Evolutionary conservation across 2,888 invertebrate species (phyloP), one percentile per base, ranked within the genome.

Genomic region (Onthophagus sagittarius): DNA sequence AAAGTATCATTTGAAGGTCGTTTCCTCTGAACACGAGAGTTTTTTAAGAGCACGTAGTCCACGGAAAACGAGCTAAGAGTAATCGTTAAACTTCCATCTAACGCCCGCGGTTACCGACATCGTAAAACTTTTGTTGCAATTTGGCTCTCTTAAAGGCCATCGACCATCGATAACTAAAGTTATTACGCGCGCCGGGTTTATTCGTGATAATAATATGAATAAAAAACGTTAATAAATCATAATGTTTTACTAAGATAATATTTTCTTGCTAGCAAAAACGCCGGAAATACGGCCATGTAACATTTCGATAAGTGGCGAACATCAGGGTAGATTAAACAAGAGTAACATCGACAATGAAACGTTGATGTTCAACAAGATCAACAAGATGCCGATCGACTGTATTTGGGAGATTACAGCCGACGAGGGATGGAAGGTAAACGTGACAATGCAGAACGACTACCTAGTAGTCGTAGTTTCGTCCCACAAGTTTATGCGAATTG

Each of bases 321-420:
- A 67, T 32, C 84, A 85, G 71, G 88, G 92, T 78, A 90, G 89
- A 39, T 83, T 87, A 78, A 87, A 92, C 75, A 87, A 88, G 74
- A 83, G 84, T 13, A 89, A 92, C 80, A 89, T 93, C 75, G 85
- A 87, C 63, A 77, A 84, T 71, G 88, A 88, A 9, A 87, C 88
- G 14, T 84, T 87, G 73, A 85, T 87, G 72, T 87, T 87, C 76
- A 87, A 89, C 7, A 85, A 84, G 73, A 84, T 86, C 70, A 86
- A 89, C 79, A 87, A 88, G 73, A 85, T 90, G 73, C 88, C 92
- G 0, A 84, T 93, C 69, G 93, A 93, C 81, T 94, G 94, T 83
- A 89, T 93, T 83, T 94, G 93, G 93, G 87, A 88, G 74, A 90
- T 94, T 72, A 87, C 86, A 13, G 93, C 93, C 1, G 84, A 87